Evolutionary conservation across 1,140 invertebrate genomes (phyloP), one percentile per base, ranked within the genome.

Genomic region (Leptinotarsa undecemlineata): DNA sequence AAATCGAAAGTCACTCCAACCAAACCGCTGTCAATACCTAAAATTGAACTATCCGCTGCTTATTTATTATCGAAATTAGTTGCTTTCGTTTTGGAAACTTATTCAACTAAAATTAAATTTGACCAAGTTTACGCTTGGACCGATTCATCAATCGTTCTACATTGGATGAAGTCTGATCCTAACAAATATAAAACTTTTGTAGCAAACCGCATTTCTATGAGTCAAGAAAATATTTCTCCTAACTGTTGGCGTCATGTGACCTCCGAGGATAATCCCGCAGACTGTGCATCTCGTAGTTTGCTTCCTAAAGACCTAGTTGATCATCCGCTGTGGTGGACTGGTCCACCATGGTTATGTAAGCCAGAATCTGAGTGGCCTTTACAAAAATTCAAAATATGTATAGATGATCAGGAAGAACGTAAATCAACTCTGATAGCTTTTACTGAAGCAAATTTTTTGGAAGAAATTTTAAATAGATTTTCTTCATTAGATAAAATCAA

Each of bases 91-190:
- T 17, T 48, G 51, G 33, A 11, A 19, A 15, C 70, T 63, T 19
- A 72, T 8, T 19, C 61, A 19, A 17, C 72, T 14, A 60, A 74
- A 6, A 21, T 72, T 15, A 48, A 47, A n/a, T 64, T 62, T 47
- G 42, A 63, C 4, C 48, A 81, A 4, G 73, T 81, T 1, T 78
- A 74, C 48, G 83, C 82, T 74, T 86, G 85, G 85, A 83, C 80
- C 0, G 83, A 87, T 71, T 85, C 84, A 5, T 84, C 81, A 0
- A 81, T 85, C 4, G 84, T 86, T 4, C 66, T 86, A 20, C 77
- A 79, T 6, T 86, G 68, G 67, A 72, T 87, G 21, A 21, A 15
- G 19, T 42, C 68, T 8, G 68, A 69, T 48, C 68, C 47, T 6
- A 48, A 48, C 8, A 19, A 42, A 48, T 72, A 57, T 48, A 72